These are phyloP conservation scores for Cydia fagiglandana DNA, from an alignment of 1,140 invertebrate genomes.

Conservation along the genomic window DNA sequence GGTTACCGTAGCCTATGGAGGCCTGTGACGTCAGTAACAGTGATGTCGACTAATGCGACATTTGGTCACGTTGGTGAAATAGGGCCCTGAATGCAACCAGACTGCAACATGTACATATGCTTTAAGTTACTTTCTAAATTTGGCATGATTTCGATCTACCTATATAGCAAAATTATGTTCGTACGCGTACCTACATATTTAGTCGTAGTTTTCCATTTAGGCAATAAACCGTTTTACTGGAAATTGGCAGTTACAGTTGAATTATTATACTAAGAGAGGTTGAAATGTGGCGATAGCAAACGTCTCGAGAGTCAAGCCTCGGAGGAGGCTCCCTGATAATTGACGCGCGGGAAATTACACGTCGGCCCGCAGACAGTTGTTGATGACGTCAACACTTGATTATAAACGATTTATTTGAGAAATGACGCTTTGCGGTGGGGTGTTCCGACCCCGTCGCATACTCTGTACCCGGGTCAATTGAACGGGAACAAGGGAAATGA, in stretches of 20 bases:
- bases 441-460: constrained; percentile 26
- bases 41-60: too few relatives aligned
- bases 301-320: constrained; percentile 62
- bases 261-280: constrained; percentile 30
- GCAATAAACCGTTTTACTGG: background rate
- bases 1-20: too few relatives aligned
- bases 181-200: too few relatives aligned
- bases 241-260: background rate
- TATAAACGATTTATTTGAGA: constrained; percentile 76
- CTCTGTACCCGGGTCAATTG: constrained; percentile 24
- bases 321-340: constrained; percentile 66
- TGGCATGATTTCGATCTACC: too few relatives aligned
- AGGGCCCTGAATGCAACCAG: too few relatives aligned
- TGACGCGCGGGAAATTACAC: constrained; percentile 77
- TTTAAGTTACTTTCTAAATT: too few relatives aligned
- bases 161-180: too few relatives aligned
- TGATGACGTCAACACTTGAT: constrained; percentile 78
- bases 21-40: too few relatives aligned
- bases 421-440: constrained; percentile 47
- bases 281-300: constrained; percentile 63
- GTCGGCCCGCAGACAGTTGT: constrained; percentile 74
- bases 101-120: too few relatives aligned
- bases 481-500: constrained; percentile 30
- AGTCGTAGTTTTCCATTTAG: too few relatives aligned
- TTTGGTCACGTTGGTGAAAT: too few relatives aligned